Conservation (phyloP, 2,797 vertebrate genomes). For the Spheniscus humboldti region DNA sequence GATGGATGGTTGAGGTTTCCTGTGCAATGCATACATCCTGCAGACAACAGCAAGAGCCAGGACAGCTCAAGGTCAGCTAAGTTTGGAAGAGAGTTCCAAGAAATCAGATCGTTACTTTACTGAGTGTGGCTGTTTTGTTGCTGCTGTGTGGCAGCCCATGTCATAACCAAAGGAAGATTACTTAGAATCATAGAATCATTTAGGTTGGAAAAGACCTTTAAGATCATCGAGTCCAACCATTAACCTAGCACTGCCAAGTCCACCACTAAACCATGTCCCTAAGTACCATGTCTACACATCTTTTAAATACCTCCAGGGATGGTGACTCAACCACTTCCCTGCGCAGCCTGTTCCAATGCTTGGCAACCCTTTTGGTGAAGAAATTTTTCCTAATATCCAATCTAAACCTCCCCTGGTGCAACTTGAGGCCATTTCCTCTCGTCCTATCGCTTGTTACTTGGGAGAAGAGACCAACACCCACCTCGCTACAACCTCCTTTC, state of each 20-base stretch:
- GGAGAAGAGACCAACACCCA: background rate
- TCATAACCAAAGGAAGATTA: background rate
- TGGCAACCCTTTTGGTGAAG: background rate
- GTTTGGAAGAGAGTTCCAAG: background rate
- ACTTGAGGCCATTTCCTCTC: background rate
- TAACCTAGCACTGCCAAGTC: background rate
- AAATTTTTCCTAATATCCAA: background rate
- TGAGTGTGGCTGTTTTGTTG: background rate
- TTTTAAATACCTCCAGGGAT: background rate
- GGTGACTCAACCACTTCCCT: background rate
- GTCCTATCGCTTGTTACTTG: background rate
- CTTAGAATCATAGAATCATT: background rate
- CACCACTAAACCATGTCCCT: background rate
- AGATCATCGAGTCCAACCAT: background rate
- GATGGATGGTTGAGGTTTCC: background rate
- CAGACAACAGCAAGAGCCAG: background rate
- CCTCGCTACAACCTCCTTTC: background rate
- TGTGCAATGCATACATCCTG: background rate
- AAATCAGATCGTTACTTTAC: background rate
- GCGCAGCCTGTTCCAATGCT: background rate
- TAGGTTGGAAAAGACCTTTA: background rate
- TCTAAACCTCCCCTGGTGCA: background rate
- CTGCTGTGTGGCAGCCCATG: background rate
- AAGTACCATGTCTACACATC: background rate
- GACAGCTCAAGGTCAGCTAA: background rate